Percentiles rank a stretch among this genome's conserved stretches.
phyloP scores from a whole-genome alignment of 2,888 invertebrate species.

The Drosophila bunnanda region DNA sequence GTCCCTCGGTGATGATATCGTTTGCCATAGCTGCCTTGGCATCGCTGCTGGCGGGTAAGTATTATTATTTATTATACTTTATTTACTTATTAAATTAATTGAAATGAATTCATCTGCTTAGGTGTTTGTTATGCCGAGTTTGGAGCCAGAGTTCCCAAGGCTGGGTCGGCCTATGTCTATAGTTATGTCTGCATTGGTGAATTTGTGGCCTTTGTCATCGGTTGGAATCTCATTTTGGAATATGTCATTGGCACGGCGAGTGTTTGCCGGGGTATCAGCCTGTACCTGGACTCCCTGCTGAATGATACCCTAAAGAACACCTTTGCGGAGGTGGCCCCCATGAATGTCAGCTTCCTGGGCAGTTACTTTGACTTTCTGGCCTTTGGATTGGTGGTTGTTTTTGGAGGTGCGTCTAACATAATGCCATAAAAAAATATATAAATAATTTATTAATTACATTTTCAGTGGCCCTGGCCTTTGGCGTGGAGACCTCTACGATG shows the following conservation, averaged over 20 bases:
- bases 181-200: conserved; percentile 93
- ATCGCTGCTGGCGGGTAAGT: conserved; percentile 91
- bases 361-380: conserved; percentile 91
- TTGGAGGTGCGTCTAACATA: conserved; percentile 87
- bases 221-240: conserved; percentile 96
- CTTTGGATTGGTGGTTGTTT: conserved; percentile 87
- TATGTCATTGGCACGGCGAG: conserved; percentile 91
- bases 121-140: conserved; percentile 96
- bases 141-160: conserved; percentile 92
- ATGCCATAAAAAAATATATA: no score
- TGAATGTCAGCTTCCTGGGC: conserved; percentile 87
- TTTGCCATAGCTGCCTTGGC: conserved; percentile 95
- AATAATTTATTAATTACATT: conserved; percentile 46
- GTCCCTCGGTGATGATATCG: conserved; percentile 93
- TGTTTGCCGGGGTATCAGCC: conserved; percentile 90
- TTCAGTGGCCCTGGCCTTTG: conserved; percentile 89
- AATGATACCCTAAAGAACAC: conserved; percentile 88
- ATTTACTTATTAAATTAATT: neutral
- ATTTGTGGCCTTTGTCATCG: conserved; percentile 93
- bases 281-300: conserved; percentile 89
- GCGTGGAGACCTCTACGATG: conserved; percentile 91
- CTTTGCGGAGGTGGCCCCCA: conserved; percentile 87
- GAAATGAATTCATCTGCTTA: conserved; percentile 77
- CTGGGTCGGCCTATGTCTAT: conserved; percentile 95
- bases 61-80: neutral